These are phyloP conservation scores for Anser cygnoides DNA, from an alignment of 2,113 vertebrate species.

Conservation along the genomic window DNA sequence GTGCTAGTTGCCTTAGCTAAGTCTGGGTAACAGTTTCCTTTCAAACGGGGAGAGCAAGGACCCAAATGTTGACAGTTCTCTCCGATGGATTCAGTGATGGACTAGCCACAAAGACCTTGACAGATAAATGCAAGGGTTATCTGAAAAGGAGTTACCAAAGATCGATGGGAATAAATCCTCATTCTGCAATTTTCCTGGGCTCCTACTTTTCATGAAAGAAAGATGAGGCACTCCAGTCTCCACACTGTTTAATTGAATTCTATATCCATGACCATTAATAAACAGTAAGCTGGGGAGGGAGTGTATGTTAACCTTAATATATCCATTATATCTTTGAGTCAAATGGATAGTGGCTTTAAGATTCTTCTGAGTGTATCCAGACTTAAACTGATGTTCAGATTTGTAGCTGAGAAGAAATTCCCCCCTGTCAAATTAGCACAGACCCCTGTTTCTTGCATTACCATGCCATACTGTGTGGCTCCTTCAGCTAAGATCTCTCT, in stretches of 20 bases:
- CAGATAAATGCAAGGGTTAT: not conserved
- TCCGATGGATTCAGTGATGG: not conserved
- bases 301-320: not conserved
- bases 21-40: not conserved
- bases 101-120: not conserved
- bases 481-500: not conserved
- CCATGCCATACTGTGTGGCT: not conserved
- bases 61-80: not conserved
- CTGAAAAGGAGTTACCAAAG: not conserved
- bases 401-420: not conserved
- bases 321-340: not conserved
- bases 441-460: not conserved
- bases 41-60: not conserved
- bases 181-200: accelerated
- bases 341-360: not conserved
- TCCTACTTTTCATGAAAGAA: not conserved
- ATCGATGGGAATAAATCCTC: not conserved
- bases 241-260: not conserved
- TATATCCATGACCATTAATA: not conserved
- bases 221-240: not conserved
- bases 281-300: not conserved
- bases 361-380: not conserved
- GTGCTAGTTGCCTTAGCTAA: not conserved
- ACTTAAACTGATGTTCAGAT: not conserved
- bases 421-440: not conserved